Conservation (phyloP, 1,140 invertebrate species). For the Maniola jurtina region DNA sequence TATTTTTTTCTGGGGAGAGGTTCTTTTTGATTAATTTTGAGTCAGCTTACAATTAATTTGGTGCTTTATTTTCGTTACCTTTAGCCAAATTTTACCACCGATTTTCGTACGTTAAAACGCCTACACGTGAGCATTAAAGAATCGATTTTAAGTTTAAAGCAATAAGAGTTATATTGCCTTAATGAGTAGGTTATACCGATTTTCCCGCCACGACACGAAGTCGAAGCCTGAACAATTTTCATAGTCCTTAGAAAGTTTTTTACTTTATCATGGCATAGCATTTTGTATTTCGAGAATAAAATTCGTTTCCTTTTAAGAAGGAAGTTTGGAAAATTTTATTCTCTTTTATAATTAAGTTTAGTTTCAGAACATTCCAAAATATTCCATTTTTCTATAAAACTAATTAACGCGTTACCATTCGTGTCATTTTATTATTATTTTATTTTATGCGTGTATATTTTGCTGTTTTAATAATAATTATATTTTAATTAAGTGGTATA, state of each 20-base stretch:
- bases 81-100: constrained; percentile 30
- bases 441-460: constrained; percentile 13
- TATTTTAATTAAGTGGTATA: background rate
- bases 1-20: background rate
- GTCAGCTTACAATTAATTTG: background rate
- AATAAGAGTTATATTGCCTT: constrained; percentile 12
- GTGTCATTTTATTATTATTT: constrained; percentile 15
- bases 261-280: constrained; percentile 1
- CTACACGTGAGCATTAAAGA: constrained; percentile 9
- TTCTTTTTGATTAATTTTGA: background rate
- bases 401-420: constrained; percentile 21
- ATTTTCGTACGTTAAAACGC: constrained; percentile 13
- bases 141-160: constrained; percentile 10
- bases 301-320: constrained; percentile 56
- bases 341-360: background rate
- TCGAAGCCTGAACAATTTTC: constrained; percentile 34
- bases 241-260: constrained; percentile 23
- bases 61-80: constrained; percentile 17
- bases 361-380: constrained; percentile 1
- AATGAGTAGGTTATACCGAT: constrained; percentile 22
- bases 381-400: too few species aligned
- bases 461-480: background rate
- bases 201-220: constrained; percentile 28
- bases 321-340: constrained; percentile 50
- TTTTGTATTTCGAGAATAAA: constrained; percentile 37